Conservation (phyloP, 2,797 vertebrate genomes). For the Erithacus rubecula region DNA sequence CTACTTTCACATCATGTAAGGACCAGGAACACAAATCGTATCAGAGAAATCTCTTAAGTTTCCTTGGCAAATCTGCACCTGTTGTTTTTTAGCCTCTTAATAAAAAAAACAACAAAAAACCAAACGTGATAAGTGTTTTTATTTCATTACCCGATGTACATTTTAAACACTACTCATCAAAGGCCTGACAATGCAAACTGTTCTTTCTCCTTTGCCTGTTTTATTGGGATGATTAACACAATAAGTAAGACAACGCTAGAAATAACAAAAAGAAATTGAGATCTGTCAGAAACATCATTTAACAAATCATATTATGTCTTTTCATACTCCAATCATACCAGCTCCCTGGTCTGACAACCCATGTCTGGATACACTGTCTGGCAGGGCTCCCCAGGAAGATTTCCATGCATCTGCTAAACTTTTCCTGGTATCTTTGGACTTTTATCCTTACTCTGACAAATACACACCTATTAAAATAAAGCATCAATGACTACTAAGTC, state of each 20-base stretch:
- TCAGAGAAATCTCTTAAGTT: conserved; percentile 34
- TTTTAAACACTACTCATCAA: not conserved
- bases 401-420: not conserved
- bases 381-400: not conserved
- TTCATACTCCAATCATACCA: not conserved
- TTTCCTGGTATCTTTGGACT: not conserved
- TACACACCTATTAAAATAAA: not conserved
- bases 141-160: not conserved
- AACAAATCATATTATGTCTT: not conserved
- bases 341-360: not conserved
- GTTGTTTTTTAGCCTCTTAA: not conserved
- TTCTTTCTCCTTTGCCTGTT: not conserved
- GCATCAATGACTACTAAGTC: not conserved
- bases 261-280: not conserved
- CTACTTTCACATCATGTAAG: not conserved
- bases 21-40: not conserved
- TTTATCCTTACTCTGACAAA: not conserved
- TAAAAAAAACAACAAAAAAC: not conserved
- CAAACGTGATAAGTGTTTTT: not conserved
- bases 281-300: not conserved
- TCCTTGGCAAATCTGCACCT: conserved; percentile 19
- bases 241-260: not conserved
- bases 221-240: not conserved
- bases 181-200: not conserved
- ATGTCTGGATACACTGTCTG: not conserved